Evolutionary conservation across 2,113 vertebrate species (phyloP).

Genomic region (Pseudopipra pipra): DNA sequence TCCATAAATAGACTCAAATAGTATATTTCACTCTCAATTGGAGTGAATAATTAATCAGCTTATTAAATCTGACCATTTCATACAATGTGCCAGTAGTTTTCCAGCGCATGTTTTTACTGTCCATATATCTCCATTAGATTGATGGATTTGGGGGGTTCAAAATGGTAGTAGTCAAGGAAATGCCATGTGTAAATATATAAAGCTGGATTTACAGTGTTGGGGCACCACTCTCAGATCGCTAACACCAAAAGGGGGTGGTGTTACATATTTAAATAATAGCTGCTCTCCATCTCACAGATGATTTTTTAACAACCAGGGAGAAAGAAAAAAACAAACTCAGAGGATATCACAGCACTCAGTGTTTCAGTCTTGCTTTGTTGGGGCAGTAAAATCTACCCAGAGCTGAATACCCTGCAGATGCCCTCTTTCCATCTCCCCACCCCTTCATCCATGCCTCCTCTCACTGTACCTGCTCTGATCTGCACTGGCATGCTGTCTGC

Average conservation of each 20-base stretch:
- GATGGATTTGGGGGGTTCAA: not conserved
- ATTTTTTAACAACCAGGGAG: not conserved
- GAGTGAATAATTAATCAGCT: conserved; percentile 63
- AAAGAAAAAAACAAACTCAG: fast-evolving
- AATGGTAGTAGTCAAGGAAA: not conserved
- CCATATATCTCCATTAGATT: conserved; percentile 43
- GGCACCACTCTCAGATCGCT: not conserved
- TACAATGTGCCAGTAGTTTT: conserved; percentile 20
- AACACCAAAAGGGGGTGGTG: not conserved
- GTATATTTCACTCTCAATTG: conserved; percentile 26
- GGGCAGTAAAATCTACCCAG: not conserved
- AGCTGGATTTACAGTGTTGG: not conserved
- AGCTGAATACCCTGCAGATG: not conserved
- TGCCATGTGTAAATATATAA: conserved; percentile 11
- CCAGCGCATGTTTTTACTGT: conserved; percentile 5
- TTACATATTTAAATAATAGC: not conserved
- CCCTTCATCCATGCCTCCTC: not conserved
- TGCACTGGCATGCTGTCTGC: not conserved
- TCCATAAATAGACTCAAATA: conserved; percentile 37
- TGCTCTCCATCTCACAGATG: not conserved
- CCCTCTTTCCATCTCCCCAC: not conserved
- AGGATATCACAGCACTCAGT: not conserved
- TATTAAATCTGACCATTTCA: conserved; percentile 55
- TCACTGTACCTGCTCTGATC: not conserved
- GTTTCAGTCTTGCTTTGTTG: not conserved